These are phyloP conservation scores for Eudyptes chrysolophus DNA, from an alignment of 2,113 vertebrate species.

Conservation along the genomic window DNA sequence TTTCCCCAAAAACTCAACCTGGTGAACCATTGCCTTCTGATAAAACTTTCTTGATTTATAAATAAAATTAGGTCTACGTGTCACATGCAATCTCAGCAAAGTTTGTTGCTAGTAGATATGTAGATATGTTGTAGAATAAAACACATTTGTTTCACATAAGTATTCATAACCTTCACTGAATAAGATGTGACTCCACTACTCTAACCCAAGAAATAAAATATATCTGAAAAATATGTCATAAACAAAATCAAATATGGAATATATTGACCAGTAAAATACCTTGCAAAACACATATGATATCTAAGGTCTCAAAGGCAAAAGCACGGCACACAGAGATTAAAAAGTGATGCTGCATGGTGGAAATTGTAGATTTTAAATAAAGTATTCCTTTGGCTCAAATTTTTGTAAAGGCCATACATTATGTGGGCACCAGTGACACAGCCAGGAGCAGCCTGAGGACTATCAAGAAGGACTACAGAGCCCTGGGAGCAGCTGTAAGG, in stretches of 20 bases:
- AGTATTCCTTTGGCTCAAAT: not conserved
- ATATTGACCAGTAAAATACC: not conserved
- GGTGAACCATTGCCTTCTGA: not conserved
- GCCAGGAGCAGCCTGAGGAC: too few species aligned
- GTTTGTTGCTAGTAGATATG: not conserved
- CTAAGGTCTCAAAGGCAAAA: not conserved
- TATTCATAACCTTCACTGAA: not conserved
- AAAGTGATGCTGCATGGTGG: not conserved
- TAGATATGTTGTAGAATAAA: not conserved
- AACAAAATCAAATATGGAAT: not conserved
- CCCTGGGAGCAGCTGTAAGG: too few species aligned
- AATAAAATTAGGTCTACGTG: not conserved
- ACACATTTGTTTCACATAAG: not conserved
- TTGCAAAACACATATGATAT: not conserved
- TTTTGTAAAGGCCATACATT: not conserved
- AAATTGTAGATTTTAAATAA: not conserved
- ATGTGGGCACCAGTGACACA: too few species aligned
- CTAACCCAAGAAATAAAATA: not conserved
- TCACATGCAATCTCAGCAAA: not conserved
- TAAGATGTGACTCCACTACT: not conserved
- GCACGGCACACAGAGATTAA: not conserved
- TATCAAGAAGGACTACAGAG: too few species aligned
- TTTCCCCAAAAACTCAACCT: not conserved
- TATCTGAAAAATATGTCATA: not conserved
- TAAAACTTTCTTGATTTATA: not conserved